A percentile compares a stretch with the other conserved stretches of the same genome.
These are phyloP conservation scores for Corynorhinus townsendii DNA, from an alignment of 2,113 vertebrate species.

Conservation along the genomic window DNA sequence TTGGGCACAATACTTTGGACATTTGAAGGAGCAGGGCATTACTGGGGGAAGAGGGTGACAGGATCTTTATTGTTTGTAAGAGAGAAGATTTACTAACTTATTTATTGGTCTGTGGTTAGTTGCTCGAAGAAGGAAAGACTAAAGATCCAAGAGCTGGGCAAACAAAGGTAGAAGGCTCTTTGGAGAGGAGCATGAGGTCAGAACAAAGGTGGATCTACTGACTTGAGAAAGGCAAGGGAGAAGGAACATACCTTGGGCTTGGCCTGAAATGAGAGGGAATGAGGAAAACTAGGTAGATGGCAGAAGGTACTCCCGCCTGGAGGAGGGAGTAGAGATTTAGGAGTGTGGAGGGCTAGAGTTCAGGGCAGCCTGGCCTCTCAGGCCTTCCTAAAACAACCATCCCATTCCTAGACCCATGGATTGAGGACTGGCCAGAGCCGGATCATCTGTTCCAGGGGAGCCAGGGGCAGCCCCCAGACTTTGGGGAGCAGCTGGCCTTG, in stretches of 20 bases:
- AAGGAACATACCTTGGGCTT: not conserved
- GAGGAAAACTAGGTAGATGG: not conserved
- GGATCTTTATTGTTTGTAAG: not conserved
- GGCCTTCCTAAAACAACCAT: constrained; percentile 30
- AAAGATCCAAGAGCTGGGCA: not conserved
- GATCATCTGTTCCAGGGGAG: constrained; percentile 59
- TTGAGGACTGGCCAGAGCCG: constrained; percentile 56
- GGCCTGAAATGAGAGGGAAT: not conserved
- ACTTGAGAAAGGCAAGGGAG: not conserved
- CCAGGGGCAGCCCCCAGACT: constrained; percentile 49
- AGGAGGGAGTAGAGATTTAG: not conserved
- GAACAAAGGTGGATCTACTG: not conserved
- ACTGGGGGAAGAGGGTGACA: not conserved
- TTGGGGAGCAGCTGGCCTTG: constrained; percentile 52
- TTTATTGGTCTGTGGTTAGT: not conserved
- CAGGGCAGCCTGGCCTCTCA: not conserved
- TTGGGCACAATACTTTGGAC: not conserved
- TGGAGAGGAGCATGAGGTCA: not conserved
- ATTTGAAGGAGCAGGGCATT: not conserved
- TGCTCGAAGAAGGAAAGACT: not conserved
- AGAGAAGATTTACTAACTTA: not conserved
- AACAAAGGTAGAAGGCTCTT: not conserved
- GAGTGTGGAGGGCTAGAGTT: not conserved
- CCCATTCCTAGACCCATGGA: constrained; percentile 57
- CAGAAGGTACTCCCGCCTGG: not conserved